Percentiles rank a stretch among this genome's conserved stretches.
phyloP scores from a whole-genome alignment of 2,797 vertebrate genomes.

The Merluccius polli region DNA sequence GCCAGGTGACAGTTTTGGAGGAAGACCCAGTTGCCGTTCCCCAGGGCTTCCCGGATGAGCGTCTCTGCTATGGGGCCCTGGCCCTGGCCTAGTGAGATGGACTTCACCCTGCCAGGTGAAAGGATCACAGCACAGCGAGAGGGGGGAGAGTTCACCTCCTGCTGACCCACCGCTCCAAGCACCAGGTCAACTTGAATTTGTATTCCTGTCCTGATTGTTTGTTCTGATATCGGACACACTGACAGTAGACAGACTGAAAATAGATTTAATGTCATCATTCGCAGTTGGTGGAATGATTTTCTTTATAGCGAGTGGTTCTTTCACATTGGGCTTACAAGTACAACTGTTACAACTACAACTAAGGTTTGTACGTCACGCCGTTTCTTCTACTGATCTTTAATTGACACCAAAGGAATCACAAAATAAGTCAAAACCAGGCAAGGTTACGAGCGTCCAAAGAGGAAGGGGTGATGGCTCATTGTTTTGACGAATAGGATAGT shows the following conservation, averaged over 20 bases:
- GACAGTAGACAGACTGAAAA: background rate
- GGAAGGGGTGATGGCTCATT: background rate
- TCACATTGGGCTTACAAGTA: background rate
- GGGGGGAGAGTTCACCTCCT: background rate
- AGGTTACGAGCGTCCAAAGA: background rate
- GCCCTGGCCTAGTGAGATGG: slow-evolving; percentile 82
- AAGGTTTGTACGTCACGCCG: background rate
- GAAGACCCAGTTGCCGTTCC: slow-evolving; percentile 80
- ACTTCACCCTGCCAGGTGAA: slow-evolving; percentile 70
- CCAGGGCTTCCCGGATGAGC: slow-evolving; percentile 76
- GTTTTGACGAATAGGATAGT: background rate
- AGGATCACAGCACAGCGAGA: background rate
- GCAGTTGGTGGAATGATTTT: background rate
- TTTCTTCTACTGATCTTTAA: background rate
- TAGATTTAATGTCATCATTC: background rate
- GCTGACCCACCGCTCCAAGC: background rate
- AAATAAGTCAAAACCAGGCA: slow-evolving; percentile 2
- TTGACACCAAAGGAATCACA: background rate
- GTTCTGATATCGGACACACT: background rate
- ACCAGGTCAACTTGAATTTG: background rate
- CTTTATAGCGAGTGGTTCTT: background rate
- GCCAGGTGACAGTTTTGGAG: slow-evolving; percentile 84
- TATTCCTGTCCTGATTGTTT: background rate
- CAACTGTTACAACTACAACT: background rate
- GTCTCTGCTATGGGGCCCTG: slow-evolving; percentile 83